Evolutionary conservation across 2,113 vertebrate genomes (phyloP), one percentile per base, ranked within the genome.

Genomic region (Bos indicus): DNA sequence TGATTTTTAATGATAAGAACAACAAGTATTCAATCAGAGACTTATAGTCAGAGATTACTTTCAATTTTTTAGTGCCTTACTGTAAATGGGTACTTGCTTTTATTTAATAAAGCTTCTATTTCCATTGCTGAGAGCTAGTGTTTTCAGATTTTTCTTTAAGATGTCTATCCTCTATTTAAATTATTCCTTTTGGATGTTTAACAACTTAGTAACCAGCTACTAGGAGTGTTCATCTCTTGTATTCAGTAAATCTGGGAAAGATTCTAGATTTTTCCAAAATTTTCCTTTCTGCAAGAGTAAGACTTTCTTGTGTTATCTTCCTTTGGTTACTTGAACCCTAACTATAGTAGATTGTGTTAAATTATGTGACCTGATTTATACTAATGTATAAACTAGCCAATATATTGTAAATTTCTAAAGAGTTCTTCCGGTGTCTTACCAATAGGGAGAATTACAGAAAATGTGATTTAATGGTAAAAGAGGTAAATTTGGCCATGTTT

Each of bases 11-110:
- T 54, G 51, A 96, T 84, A 46, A 13, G 91, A 59, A 54, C 15
- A n/a, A 23, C 15, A n/a, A 33, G 5, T 90, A 59, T 92, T 90
- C 7, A 30, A 40, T 14, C 5, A 93, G 30, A 91, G 43, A 88
- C 57, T 57, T 90, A 36, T 40, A 26, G 33, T 25, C 5, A 93
- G n/a, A 91, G 17, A 88, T 84, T 95, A 43, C 1, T 88, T 86
- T 81, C 46, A 93, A 92, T 97, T 96, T 94, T 26, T 78, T 89
- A 81, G 87, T 60, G 97, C 28, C 25, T 91, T 89, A 4, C 7
- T 89, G 3, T 77, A 91, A 94, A 83, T 93, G n/a, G 23, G 2
- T 86, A 13, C 10, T 71, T 91, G 15, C 14, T 2, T 56, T 23
- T 93, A 71, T 82, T 91, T 74, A 67, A 60, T 60, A 52, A 78